Evolutionary conservation across 2,797 vertebrate genomes (phyloP).

Genomic region (Lepilemur ruficaudatus): DNA sequence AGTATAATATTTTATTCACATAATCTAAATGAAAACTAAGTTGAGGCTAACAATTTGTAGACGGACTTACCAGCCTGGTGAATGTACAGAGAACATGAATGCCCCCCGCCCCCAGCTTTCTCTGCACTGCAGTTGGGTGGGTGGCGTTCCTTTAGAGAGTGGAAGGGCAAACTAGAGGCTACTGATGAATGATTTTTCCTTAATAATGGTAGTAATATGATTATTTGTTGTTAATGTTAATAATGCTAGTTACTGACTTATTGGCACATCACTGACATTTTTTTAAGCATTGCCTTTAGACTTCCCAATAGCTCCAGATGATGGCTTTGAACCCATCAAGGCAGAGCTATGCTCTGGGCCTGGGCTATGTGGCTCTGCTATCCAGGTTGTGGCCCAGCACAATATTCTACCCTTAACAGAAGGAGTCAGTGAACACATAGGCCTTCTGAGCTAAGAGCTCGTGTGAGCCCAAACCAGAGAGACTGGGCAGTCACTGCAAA

Average conservation of each 20-base stretch:
- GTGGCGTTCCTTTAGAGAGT: background rate
- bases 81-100: background rate
- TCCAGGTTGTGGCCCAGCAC: too few species aligned
- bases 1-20: background rate
- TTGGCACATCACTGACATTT: background rate
- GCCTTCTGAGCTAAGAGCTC: background rate
- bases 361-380: background rate
- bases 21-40: background rate
- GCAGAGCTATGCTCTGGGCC: too few species aligned
- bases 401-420: too few species aligned
- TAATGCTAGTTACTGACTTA: background rate
- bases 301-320: background rate
- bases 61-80: background rate
- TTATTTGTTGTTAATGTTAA: background rate
- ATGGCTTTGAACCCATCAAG: background rate
- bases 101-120: background rate
- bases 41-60: background rate
- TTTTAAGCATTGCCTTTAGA: background rate
- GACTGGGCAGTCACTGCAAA: fast-evolving
- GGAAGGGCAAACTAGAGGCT: background rate
- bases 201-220: background rate
- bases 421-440: background rate
- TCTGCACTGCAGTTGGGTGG: background rate
- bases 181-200: background rate
- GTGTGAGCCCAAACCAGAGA: background rate